phyloP scores from a whole-genome alignment of 2,888 invertebrate species.

The Andricus curvator region DNA sequence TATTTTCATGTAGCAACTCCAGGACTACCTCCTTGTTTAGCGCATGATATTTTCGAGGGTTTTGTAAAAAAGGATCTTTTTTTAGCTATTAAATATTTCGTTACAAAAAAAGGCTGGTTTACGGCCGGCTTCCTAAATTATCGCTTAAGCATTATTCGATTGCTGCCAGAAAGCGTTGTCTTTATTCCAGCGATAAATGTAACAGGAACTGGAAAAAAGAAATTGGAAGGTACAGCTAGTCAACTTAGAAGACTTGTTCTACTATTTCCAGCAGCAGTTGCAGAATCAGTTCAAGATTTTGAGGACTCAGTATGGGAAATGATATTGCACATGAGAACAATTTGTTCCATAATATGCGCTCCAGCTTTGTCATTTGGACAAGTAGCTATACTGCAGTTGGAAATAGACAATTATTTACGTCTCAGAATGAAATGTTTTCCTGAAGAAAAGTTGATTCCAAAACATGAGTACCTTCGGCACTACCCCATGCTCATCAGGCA shows the following conservation, averaged over 20 bases:
- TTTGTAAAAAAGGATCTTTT: too few relatives aligned
- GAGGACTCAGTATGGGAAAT: not conserved
- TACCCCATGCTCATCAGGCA: constrained; percentile 45
- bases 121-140: too few relatives aligned
- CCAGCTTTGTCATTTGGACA: not conserved
- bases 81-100: too few relatives aligned
- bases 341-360: not conserved
- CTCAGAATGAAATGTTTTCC: constrained; percentile 20
- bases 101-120: too few relatives aligned
- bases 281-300: not conserved
- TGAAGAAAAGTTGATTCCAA: constrained; percentile 45
- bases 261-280: not conserved
- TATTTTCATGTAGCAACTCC: constrained; percentile 57
- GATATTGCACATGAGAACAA: not conserved
- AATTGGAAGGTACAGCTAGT: not conserved
- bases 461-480: constrained; percentile 50
- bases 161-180: too few relatives aligned
- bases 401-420: not conserved
- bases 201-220: not conserved
- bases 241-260: constrained; percentile 11
- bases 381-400: constrained; percentile 5
- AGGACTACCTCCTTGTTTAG: constrained; percentile 42
- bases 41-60: constrained; percentile 53
- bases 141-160: too few relatives aligned
- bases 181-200: too few relatives aligned